Conservation (phyloP, 2,113 vertebrate species). For the Carassius auratus region DNA sequence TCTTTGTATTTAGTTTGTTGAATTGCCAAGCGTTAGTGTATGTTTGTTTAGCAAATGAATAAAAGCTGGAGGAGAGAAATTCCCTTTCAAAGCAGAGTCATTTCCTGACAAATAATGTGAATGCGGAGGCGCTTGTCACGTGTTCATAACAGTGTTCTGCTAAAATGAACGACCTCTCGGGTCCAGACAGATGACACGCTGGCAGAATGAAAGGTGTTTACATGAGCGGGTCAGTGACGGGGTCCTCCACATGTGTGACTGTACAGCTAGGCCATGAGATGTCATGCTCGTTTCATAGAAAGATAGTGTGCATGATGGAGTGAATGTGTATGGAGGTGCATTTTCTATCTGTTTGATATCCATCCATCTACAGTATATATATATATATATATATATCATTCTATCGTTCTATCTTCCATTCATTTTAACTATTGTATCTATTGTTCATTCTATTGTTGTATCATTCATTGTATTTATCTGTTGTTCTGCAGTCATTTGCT, state of each 20-base stretch:
- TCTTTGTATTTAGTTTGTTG: not conserved
- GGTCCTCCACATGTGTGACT: not conserved
- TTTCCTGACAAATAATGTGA: not conserved
- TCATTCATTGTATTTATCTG: too few species aligned
- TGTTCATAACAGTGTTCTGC: not conserved
- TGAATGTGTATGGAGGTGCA: not conserved
- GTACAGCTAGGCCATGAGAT: not conserved
- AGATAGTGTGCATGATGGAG: not conserved
- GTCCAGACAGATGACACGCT: slow-evolving; percentile 10
- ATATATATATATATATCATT: too few species aligned
- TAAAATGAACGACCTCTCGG: not conserved
- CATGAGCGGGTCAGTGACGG: not conserved
- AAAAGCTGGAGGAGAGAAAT: not conserved
- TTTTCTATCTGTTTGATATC: not conserved
- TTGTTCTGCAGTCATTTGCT: too few species aligned
- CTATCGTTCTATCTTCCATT: too few species aligned
- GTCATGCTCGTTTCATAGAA: not conserved
- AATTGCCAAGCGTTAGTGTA: slow-evolving; percentile 10
- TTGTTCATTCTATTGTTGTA: too few species aligned
- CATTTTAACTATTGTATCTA: too few species aligned
- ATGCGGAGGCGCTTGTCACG: not conserved
- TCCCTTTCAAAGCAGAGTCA: not conserved
- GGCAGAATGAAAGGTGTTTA: slow-evolving; percentile 27
- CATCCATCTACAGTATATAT: too few species aligned
- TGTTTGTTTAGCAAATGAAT: slow-evolving; percentile 10